Conservation (phyloP, 2,113 vertebrate species). For the Tupaia tana region DNA sequence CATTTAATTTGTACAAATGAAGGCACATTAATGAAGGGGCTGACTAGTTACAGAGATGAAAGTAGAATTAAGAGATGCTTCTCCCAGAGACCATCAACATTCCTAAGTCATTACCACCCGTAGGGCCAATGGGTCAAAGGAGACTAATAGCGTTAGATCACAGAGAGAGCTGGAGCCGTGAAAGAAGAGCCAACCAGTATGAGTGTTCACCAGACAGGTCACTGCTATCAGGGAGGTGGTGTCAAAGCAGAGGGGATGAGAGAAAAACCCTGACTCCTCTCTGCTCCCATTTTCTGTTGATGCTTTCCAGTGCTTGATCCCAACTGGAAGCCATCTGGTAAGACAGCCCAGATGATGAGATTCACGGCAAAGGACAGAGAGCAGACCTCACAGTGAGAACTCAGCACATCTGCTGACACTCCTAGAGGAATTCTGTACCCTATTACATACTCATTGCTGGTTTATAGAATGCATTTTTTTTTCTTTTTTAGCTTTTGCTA, state of each 20-base stretch:
- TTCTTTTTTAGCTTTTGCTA: no score
- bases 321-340: background rate
- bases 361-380: background rate
- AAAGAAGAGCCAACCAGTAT: background rate
- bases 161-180: background rate
- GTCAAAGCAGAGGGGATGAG: background rate
- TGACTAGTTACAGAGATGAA: background rate
- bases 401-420: background rate
- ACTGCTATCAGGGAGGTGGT: background rate
- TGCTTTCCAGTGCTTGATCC: background rate
- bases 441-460: background rate
- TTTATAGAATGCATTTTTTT: background rate
- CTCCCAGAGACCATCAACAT: background rate
- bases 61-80: background rate
- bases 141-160: background rate
- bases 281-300: background rate
- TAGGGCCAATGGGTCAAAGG: background rate
- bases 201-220: background rate
- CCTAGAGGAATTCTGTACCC: background rate
- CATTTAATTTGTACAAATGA: background rate
- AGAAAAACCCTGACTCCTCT: background rate
- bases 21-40: background rate
- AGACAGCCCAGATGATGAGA: background rate
- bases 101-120: background rate
- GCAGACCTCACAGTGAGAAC: background rate